These are phyloP conservation scores for Alligator sinensis DNA, from an alignment of 2,113 vertebrate species.

Conservation along the genomic window DNA sequence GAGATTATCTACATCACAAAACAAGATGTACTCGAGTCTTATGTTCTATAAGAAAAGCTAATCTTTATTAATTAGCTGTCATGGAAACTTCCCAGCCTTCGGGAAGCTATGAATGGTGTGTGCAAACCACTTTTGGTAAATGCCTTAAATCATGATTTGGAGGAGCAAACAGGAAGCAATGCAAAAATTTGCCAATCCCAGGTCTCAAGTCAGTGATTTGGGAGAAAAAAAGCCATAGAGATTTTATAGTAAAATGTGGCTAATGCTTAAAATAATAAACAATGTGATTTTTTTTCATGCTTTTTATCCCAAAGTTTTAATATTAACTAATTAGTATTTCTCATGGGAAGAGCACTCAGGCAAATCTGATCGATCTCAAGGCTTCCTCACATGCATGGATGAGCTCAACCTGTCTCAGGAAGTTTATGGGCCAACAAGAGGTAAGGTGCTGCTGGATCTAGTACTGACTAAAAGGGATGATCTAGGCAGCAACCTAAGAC, in stretches of 20 bases:
- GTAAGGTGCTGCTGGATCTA: no score
- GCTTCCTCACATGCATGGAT: no score
- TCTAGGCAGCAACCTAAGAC: no score
- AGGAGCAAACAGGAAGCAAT: conserved; percentile 7
- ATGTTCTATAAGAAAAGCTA: conserved; percentile 2
- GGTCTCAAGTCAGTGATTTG: neutral
- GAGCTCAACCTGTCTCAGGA: no score
- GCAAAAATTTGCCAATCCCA: neutral
- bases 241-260: neutral
- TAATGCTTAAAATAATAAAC: neutral
- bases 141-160: neutral
- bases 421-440: no score
- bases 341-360: no score
- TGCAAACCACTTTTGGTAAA: neutral
- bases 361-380: no score
- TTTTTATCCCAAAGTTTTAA: neutral
- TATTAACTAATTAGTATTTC: neutral
- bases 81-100: conserved; percentile 34
- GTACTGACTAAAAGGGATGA: no score
- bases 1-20: conserved; percentile 59
- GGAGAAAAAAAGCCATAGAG: neutral
- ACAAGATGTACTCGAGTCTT: conserved; percentile 51
- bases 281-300: neutral
- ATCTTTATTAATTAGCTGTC: conserved; percentile 67
- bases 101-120: conserved; percentile 36